Evolutionary conservation across 2,888 invertebrate genomes (phyloP), one percentile per base, ranked within the genome.

Genomic region (Clivina fossor): DNA sequence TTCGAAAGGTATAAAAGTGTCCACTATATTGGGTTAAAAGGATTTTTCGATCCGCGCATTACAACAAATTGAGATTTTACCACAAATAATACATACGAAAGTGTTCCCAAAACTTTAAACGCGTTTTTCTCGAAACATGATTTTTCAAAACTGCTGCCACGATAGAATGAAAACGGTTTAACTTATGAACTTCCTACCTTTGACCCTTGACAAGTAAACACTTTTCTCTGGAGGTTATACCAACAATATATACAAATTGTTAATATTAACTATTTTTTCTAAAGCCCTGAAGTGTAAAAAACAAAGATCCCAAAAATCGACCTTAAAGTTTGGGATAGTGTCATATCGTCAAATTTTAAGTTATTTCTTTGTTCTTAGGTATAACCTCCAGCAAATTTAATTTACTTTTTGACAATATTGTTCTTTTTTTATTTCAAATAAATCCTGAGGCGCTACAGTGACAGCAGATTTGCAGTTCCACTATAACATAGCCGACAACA

Each of bases 1-100:
- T 32, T 32, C 32, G 32, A 32, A 32, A 32, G 32, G 32, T 32
- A 32, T 32, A 4, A 32, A 13, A 11, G 32, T 32, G 32, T 32
- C 32, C 32, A 8, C 32, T 13, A 32, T 32, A 32, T 32, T 32
- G 32, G 3, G 13, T 4, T 32, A n/a, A 13, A 11, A 11, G n/a
- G 3, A 32, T 32, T 32, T 3, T 32, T 32, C 13, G 32, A 32
- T 32, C 13, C 13, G n/a, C 8, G 26, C n/a, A n/a, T 26, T 26
- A 26, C 26, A 26, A 26, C 26, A 26, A 26, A 26, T 26, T 26
- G 26, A 26, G 5, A 26, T 26, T 26, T 26, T 26, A 26, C 26
- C 26, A 26, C 8, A n/a, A n/a, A n/a, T n/a, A n/a, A n/a, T n/a
- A n/a, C n/a, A n/a, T n/a, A n/a, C 26, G 8, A 26, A 26, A 26